Conservation (phyloP, 2,797 vertebrate species). For the Pterois miles region DNA sequence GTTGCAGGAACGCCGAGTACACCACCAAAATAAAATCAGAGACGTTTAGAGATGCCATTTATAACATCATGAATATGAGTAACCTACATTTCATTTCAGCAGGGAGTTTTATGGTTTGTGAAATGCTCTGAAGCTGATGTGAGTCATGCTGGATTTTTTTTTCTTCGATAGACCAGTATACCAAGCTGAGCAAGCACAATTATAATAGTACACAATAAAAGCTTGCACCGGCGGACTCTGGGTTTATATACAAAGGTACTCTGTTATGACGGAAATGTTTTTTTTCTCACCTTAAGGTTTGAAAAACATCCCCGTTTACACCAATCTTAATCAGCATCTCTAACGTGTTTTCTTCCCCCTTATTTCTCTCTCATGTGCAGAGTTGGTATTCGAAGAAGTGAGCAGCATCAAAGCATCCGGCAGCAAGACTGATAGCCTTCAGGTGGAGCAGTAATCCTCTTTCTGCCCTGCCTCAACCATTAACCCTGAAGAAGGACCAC, state of each 20-base stretch:
- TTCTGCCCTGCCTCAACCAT: conserved; percentile 9
- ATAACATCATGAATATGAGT: neutral
- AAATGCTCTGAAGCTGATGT: neutral
- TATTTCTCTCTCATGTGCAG: conserved; percentile 67
- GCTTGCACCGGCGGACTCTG: neutral
- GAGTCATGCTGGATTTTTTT: conserved; percentile 9
- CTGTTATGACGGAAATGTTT: neutral
- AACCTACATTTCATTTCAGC: neutral
- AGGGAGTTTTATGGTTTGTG: conserved; percentile 13
- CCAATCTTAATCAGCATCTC: neutral
- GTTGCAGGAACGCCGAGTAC: conserved; percentile 1
- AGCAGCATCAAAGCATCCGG: conserved; percentile 89
- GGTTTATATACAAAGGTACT: neutral
- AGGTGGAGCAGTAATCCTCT: conserved; percentile 88
- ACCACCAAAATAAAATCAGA: neutral
- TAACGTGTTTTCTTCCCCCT: neutral
- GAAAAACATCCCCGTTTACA: neutral
- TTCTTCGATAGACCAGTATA: neutral
- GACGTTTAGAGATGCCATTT: conserved; percentile 9
- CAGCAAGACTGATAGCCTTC: conserved; percentile 88
- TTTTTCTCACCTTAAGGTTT: neutral
- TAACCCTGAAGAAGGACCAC: conserved; percentile 42
- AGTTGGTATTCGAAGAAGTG: conserved; percentile 95
- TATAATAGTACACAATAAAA: neutral
- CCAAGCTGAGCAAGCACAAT: neutral